Base-by-base conservation (phyloP, 2,797 vertebrate species). In the Xerus rutilus region DNA sequence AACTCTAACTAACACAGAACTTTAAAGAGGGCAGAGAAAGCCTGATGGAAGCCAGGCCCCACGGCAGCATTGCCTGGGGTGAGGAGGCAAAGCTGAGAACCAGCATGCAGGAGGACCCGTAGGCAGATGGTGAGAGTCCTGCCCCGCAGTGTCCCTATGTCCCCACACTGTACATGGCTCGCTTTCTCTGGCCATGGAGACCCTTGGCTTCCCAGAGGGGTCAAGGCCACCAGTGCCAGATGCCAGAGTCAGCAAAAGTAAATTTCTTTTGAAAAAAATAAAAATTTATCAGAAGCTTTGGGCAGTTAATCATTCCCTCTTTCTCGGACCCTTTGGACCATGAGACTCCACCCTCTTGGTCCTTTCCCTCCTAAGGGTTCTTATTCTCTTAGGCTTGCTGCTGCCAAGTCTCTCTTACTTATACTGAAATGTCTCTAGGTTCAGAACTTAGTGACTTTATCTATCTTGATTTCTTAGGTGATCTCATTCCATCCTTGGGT, bases 401-500 rank as follows among this genome's bases (percentile, higher is more conserved):
- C 5, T 35, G 12, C 5, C 72, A 76, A 64, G 52, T 59, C 35
- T 93, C 57, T 85, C 52, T 25, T 8, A 49, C 62, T 18, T 20
- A 39, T 32, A 39, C 9, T 30, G 54, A 79, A 74, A 73, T 81
- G 25, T 84, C 32, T 93, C 49, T 81, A 77, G 43, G 5, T 69
- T 88, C 4, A 43, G 47, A 39, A 39, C 39, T 39, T 70, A 7
- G 32, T 92, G 93, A 89, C 59, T 83, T 64, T 74, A 78, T n/a
- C 20, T 76, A 69, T 57, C 11, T 17, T 5, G 10, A 52, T 74
- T 76, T 47, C 65, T 77, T 70, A 87, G 47, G 45, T n/a, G 0
- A 32, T 83, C 9, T 87, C 52, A 28, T 83, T 54, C 7, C 49
- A 9, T 91, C 17, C 86, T 65, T 88, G 86, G 45, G 8, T 74